phyloP scores from a whole-genome alignment of 2,797 vertebrate genomes.

The Cottoperca gobio region DNA sequence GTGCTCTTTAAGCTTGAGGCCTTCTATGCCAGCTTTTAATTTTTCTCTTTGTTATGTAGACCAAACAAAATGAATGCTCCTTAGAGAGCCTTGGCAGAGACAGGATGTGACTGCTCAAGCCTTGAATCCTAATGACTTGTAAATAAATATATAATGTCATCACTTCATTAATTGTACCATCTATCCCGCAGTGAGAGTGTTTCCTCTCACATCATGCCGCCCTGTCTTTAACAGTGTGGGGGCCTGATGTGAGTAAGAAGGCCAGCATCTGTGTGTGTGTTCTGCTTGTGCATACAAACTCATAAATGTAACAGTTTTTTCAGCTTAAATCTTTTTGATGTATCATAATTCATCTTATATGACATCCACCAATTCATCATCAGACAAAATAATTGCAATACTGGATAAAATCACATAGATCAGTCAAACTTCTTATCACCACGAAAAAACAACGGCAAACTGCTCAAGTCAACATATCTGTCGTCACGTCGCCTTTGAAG shows the following conservation, averaged over 20 bases:
- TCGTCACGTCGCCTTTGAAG: constrained; percentile 8
- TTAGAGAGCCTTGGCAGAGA: constrained; percentile 65
- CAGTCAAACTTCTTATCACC: background rate
- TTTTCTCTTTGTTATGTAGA: constrained; percentile 75
- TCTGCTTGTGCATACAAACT: background rate
- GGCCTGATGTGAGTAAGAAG: constrained; percentile 35
- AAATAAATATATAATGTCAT: constrained; percentile 86
- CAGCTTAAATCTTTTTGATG: constrained; percentile 7
- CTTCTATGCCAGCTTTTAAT: constrained; percentile 66
- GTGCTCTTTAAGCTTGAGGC: constrained; percentile 63
- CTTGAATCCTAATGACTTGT: constrained; percentile 82
- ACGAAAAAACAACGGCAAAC: background rate
- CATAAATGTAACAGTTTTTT: constrained; percentile 25
- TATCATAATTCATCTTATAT: background rate
- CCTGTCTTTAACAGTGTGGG: constrained; percentile 46
- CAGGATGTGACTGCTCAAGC: constrained; percentile 73
- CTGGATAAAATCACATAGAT: background rate
- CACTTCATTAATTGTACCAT: constrained; percentile 81
- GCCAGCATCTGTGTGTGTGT: background rate
- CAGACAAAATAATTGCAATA: background rate
- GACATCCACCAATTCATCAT: constrained; percentile 1
- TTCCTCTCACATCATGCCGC: constrained; percentile 57
- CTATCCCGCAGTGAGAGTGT: constrained; percentile 68
- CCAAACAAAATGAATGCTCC: constrained; percentile 78
- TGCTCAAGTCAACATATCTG: background rate